Conservation (phyloP, 1,140 invertebrate genomes). For the Drosophila ogumai region DNA sequence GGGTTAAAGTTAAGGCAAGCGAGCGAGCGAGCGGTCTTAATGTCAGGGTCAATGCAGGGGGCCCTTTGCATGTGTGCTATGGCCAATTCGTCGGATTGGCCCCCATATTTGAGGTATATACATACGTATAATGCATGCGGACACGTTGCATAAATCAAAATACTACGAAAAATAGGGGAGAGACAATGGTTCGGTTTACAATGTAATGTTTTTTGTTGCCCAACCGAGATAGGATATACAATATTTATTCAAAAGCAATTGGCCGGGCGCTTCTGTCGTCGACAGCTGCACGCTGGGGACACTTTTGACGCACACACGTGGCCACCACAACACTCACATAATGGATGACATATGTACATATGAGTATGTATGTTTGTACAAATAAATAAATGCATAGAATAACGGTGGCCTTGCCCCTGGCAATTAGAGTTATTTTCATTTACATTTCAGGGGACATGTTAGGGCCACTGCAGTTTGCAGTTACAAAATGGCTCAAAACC, state of each 20-base stretch:
- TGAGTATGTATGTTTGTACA: background rate
- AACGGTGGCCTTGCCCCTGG: conserved; percentile 60
- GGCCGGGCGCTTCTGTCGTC: conserved; percentile 49
- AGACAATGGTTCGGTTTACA: conserved; percentile 51
- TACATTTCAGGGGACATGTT: conserved; percentile 45
- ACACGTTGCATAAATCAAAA: conserved; percentile 67
- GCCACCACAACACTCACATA: conserved; percentile 18
- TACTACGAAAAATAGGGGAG: conserved; percentile 13
- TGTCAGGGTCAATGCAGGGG: conserved; percentile 73
- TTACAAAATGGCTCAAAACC: background rate
- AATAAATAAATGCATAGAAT: conserved; percentile 18
- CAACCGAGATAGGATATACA: conserved; percentile 41
- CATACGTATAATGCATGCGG: conserved; percentile 41
- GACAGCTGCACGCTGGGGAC: conserved; percentile 66
- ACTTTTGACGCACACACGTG: conserved; percentile 66
- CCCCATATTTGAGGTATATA: conserved; percentile 38
- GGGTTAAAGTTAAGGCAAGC: conserved; percentile 54
- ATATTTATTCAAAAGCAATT: conserved; percentile 70
- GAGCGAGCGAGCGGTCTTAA: conserved; percentile 50
- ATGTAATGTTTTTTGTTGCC: conserved; percentile 33
- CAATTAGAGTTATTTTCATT: conserved; percentile 79
- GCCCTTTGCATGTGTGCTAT: conserved; percentile 46
- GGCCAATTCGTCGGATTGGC: conserved; percentile 55
- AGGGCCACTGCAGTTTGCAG: conserved; percentile 9
- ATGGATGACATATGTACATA: background rate